Evolutionary conservation across 2,888 invertebrate genomes (phyloP).

Genomic region (Stomorhina lunata): DNA sequence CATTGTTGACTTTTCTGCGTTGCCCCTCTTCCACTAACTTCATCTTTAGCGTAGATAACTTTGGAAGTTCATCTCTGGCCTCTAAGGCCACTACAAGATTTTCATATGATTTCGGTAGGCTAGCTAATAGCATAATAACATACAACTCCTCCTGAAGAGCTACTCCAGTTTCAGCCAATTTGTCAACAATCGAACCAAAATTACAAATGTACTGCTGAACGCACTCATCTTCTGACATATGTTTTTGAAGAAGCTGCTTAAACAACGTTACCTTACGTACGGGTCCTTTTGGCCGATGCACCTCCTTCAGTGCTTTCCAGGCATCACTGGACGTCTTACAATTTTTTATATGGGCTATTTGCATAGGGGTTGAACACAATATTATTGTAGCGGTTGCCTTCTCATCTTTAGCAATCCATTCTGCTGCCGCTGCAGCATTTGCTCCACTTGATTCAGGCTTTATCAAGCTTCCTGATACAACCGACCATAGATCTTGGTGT

Average conservation of each 20-base stretch:
- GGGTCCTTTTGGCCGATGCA: not conserved
- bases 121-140: constrained; percentile 20
- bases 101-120: not conserved
- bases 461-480: not conserved
- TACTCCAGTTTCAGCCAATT: constrained; percentile 24
- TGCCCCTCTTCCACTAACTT: constrained; percentile 13
- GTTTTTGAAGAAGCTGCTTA: constrained; percentile 10
- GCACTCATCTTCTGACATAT: constrained; percentile 35
- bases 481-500: not conserved
- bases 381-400: constrained; percentile 63
- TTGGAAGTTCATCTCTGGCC: constrained; percentile 26
- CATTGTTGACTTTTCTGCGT: too few species aligned
- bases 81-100: constrained; percentile 27
- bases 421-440: not conserved
- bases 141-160: not conserved
- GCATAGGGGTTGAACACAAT: constrained; percentile 57
- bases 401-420: constrained; percentile 46
- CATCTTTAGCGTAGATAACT: not conserved
- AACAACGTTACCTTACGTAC: constrained; percentile 12
- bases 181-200: constrained; percentile 12
- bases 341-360: constrained; percentile 52
- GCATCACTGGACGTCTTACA: constrained; percentile 47
- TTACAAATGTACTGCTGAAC: constrained; percentile 34
- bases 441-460: too few species aligned
- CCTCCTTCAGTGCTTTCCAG: not conserved